Percentiles rank a stretch among this genome's conserved stretches.
phyloP scores from a whole-genome alignment of 2,797 vertebrate genomes.

The Hydrolagus colliei region DNA sequence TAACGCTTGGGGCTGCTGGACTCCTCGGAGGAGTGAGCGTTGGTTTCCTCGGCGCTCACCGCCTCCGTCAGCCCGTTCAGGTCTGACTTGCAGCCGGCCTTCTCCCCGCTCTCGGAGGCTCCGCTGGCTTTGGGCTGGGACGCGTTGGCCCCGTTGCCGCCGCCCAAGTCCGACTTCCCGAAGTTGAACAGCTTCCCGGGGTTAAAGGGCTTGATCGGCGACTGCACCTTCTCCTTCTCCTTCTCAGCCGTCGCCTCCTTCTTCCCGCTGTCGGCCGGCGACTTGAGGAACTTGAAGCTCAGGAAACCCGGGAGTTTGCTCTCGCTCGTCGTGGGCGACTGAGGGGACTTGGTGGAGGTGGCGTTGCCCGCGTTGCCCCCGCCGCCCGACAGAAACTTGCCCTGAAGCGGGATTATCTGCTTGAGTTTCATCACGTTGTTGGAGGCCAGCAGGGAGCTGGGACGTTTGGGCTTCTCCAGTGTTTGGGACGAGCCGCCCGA shows the following conservation, averaged over 20 bases:
- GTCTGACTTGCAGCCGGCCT: conserved; percentile 65
- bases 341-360: conserved; percentile 62
- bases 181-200: conserved; percentile 93
- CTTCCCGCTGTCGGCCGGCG: conserved; percentile 75
- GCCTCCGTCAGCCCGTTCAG: conserved; percentile 71
- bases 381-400: conserved; percentile 73
- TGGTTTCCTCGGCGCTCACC: conserved; percentile 45
- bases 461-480: conserved; percentile 82
- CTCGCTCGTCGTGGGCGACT: conserved; percentile 78
- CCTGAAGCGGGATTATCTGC: conserved; percentile 94
- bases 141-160: conserved; percentile 49
- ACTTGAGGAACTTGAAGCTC: conserved; percentile 94
- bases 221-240: conserved; percentile 76
- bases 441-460: conserved; percentile 87
- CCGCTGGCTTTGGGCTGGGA: conserved; percentile 51
- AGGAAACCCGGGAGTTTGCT: conserved; percentile 89
- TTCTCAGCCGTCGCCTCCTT: conserved; percentile 48
- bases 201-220: conserved; percentile 90
- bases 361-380: not conserved
- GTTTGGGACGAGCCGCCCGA: conserved; percentile 46
- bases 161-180: conserved; percentile 60
- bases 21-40: conserved; percentile 64
- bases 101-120: conserved; percentile 43
- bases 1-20: conserved; percentile 67
- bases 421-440: conserved; percentile 96